These are phyloP conservation scores for Tetranychus truncatus DNA, from an alignment of 2,888 invertebrate species.

Conservation along the genomic window DNA sequence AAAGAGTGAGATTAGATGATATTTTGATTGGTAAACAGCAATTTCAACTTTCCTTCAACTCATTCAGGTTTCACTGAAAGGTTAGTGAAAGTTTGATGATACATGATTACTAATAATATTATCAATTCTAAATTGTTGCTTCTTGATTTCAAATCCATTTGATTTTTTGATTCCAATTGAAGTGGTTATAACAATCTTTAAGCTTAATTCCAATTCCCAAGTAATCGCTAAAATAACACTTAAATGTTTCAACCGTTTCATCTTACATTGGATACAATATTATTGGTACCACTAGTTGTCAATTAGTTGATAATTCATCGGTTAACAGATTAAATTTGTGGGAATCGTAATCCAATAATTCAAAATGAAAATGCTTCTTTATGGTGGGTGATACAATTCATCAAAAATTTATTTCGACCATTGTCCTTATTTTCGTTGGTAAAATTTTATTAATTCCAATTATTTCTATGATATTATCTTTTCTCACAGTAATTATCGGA, in stretches of 20 bases:
- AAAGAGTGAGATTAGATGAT: not conserved
- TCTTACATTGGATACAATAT: not conserved
- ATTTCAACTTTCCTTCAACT: not conserved
- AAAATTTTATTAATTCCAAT: not conserved
- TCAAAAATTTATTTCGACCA: not conserved
- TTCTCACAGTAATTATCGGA: not conserved
- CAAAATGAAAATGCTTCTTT: not conserved
- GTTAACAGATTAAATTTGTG: not conserved
- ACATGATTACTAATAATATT: not conserved
- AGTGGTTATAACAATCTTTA: not conserved
- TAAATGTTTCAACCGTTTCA: not conserved
- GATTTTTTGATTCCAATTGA: not conserved
- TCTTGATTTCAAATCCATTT: not conserved
- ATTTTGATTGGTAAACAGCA: not conserved
- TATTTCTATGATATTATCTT: not conserved
- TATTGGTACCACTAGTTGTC: not conserved
- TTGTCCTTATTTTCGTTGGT: not conserved
- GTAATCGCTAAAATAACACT: not conserved
- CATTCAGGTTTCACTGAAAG: not conserved
- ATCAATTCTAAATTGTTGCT: not conserved
- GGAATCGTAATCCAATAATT: not conserved
- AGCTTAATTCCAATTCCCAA: not conserved
- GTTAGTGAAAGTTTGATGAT: not conserved
- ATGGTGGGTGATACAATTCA: not conserved
- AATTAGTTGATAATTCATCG: not conserved